Evolutionary conservation across 2,113 vertebrate species (phyloP).

Genomic region (Cercocebus atys): DNA sequence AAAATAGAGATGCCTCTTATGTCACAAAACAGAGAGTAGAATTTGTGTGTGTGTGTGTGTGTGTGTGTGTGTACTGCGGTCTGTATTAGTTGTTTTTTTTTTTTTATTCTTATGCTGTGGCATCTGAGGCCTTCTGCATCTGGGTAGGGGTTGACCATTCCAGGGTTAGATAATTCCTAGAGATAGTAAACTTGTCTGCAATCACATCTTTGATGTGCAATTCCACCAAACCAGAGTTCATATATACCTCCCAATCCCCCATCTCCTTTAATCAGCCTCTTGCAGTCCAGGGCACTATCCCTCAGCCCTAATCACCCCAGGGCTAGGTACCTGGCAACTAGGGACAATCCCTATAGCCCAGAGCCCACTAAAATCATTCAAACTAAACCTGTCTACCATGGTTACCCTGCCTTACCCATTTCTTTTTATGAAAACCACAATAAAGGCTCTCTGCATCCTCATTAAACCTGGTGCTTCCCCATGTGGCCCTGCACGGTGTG

Average conservation of each 20-base stretch:
- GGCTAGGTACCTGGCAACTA: not conserved
- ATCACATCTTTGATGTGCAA: not conserved
- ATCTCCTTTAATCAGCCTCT: not conserved
- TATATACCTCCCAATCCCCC: not conserved
- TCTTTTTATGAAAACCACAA: not conserved
- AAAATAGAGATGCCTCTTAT: constrained; percentile 39
- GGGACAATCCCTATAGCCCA: not conserved
- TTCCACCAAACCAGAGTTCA: not conserved
- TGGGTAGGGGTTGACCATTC: not conserved
- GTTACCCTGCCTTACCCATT: not conserved
- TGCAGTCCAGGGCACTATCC: too few relatives aligned
- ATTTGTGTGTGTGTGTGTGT: not conserved
- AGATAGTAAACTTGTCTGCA: not conserved
- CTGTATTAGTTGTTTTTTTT: not conserved
- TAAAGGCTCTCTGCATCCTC: not conserved
- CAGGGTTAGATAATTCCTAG: not conserved
- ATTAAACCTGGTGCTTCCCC: not conserved
- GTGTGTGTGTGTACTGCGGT: not conserved
- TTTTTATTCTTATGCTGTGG: not conserved
- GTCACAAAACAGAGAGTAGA: constrained; percentile 20
- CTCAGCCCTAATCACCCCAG: not conserved
- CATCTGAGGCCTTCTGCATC: not conserved
- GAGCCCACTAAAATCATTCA: not conserved
- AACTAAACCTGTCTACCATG: not conserved
- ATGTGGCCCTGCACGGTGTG: not conserved